A percentile compares a stretch with the other conserved stretches of the same genome.
These are phyloP conservation scores for Rhabdomys dilectus DNA, from an alignment of 2,113 vertebrate genomes.

Conservation along the genomic window DNA sequence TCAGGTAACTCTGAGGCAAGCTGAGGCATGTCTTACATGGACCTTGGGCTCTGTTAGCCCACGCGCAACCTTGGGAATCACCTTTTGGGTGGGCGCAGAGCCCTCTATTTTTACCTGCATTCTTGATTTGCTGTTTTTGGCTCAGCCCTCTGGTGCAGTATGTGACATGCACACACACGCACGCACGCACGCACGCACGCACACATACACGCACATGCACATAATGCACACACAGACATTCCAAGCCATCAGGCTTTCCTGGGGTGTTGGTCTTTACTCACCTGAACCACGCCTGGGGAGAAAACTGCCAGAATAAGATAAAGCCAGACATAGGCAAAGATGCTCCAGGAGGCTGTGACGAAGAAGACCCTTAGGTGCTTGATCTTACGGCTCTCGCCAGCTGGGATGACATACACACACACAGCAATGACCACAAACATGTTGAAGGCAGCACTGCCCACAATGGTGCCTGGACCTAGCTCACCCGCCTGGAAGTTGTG, in stretches of 20 bases:
- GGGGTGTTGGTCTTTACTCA: conserved; percentile 69
- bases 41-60: not conserved
- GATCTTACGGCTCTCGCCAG: conserved; percentile 92
- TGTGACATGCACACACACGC: not conserved
- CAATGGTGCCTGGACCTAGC: conserved; percentile 95
- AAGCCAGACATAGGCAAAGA: conserved; percentile 99
- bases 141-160: not conserved
- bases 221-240: too few species aligned
- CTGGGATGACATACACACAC: conserved; percentile 95
- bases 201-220: not conserved
- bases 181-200: not conserved
- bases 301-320: conserved; percentile 96
- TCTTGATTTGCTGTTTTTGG: not conserved
- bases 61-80: not conserved
- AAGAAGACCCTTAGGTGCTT: conserved; percentile 98
- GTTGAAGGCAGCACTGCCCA: conserved; percentile 98
- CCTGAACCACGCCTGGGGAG: conserved; percentile 93
- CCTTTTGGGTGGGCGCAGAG: not conserved
- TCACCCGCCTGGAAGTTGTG: conserved; percentile 94
- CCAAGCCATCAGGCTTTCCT: not conserved
- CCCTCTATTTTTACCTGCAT: not conserved
- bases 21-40: not conserved
- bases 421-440: conserved; percentile 98
- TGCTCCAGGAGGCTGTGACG: conserved; percentile 98
- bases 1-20: not conserved